Percentiles rank a stretch among this genome's conserved stretches.
phyloP scores from a whole-genome alignment of 2,888 invertebrate genomes.

The Oasisia sp. region DNA sequence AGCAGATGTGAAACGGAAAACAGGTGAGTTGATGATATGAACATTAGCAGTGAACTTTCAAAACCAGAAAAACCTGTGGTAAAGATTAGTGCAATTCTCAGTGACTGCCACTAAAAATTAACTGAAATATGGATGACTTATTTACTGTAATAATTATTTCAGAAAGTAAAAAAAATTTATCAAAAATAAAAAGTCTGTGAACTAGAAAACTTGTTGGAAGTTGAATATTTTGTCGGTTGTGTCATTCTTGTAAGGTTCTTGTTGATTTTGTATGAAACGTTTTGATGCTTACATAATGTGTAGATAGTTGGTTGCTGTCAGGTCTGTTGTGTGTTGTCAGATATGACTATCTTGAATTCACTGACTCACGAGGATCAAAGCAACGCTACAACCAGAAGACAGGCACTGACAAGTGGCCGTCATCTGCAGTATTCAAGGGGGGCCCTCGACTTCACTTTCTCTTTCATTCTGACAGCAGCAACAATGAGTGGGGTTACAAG shows the following conservation, averaged over 20 bases:
- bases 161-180: no score
- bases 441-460: slow-evolving; percentile 59
- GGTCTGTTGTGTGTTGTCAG: slow-evolving; percentile 41
- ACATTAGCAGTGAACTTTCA: background rate
- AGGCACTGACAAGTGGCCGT: slow-evolving; percentile 61
- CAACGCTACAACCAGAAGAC: slow-evolving; percentile 62
- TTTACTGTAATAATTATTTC: no score
- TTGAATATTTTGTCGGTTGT: no score
- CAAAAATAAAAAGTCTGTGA: no score
- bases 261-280: no score
- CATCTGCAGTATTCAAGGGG: slow-evolving; percentile 54
- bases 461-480: slow-evolving; percentile 63
- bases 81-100: background rate
- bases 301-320: background rate
- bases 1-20: slow-evolving; percentile 63
- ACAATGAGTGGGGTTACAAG: slow-evolving; percentile 65
- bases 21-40: slow-evolving; percentile 46
- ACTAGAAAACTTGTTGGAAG: no score
- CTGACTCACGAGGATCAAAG: slow-evolving; percentile 58
- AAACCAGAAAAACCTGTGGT: background rate
- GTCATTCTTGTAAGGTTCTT: background rate
- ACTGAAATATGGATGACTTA: background rate
- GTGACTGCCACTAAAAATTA: background rate
- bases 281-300: background rate
- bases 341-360: slow-evolving; percentile 63